A percentile compares a stretch with the other conserved stretches of the same genome.
These are phyloP conservation scores for Halotydeus destructor DNA, from an alignment of 1,140 invertebrate species.

Conservation along the genomic window DNA sequence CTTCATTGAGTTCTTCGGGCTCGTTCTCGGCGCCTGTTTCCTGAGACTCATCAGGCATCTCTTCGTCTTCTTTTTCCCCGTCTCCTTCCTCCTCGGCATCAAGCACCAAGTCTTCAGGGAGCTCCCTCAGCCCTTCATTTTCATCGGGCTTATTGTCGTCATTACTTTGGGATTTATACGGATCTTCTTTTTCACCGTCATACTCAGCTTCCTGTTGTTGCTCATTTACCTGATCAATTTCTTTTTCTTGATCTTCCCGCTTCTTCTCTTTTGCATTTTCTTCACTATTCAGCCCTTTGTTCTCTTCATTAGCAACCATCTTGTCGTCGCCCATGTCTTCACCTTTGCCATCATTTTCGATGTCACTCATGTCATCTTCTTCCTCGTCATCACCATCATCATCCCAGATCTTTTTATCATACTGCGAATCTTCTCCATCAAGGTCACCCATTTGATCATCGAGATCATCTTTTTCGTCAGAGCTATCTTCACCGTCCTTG, in stretches of 20 bases:
- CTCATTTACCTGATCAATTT: conserved; percentile 34
- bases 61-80: no score
- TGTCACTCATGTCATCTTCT: conserved; percentile 13
- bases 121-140: no score
- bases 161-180: no score
- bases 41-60: no score
- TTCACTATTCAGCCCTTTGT: conserved; percentile 18
- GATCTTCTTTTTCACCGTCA: conserved; percentile 17
- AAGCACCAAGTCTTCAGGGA: no score
- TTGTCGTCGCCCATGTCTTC: conserved; percentile 15
- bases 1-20: conserved; percentile 4
- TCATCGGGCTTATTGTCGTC: no score
- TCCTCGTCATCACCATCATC: conserved; percentile 33
- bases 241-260: conserved; percentile 12
- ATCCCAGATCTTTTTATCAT: conserved; percentile 52
- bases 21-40: no score
- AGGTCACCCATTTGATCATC: conserved; percentile 17
- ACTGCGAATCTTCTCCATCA: conserved; percentile 12
- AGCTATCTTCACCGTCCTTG: conserved; percentile 47
- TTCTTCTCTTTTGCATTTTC: conserved; percentile 25
- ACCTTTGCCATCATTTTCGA: conserved; percentile 13
- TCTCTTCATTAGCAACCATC: conserved; percentile 27
- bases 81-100: no score
- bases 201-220: conserved; percentile 17
- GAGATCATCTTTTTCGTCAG: conserved; percentile 35